Evolutionary conservation across 2,113 vertebrate species (phyloP).

Genomic region (Bambusicola thoracicus): DNA sequence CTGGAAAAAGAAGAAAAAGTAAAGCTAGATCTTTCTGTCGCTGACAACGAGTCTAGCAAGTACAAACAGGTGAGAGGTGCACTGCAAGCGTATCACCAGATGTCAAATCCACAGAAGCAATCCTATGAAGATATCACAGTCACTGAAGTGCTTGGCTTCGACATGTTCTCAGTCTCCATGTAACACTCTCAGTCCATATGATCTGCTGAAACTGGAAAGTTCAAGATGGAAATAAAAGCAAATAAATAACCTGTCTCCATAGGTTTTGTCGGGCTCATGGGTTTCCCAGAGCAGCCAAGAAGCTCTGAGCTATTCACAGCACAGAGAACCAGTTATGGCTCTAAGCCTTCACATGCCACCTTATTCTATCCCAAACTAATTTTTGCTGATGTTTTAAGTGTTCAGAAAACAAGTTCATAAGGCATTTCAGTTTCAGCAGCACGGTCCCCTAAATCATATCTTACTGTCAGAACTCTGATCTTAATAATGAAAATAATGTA

Average conservation of each 20-base stretch:
- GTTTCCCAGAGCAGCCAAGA: not conserved
- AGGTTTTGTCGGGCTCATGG: not conserved
- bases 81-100: not conserved
- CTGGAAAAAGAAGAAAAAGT: not conserved
- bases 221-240: not conserved
- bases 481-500: not conserved
- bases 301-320: not conserved
- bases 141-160: not conserved
- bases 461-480: not conserved
- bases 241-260: not conserved
- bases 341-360: not conserved
- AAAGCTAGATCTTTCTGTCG: not conserved
- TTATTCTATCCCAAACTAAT: not conserved
- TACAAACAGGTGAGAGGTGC: not conserved
- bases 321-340: not conserved
- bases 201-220: not conserved
- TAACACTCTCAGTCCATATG: not conserved
- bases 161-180: not conserved
- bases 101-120: not conserved
- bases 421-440: not conserved
- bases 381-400: not conserved
- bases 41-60: not conserved
- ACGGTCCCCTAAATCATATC: not conserved
- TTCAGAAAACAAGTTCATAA: not conserved
- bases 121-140: not conserved